phyloP scores from a whole-genome alignment of 92 coral and sea anemone species.

The Pocillopora meandrina region DNA sequence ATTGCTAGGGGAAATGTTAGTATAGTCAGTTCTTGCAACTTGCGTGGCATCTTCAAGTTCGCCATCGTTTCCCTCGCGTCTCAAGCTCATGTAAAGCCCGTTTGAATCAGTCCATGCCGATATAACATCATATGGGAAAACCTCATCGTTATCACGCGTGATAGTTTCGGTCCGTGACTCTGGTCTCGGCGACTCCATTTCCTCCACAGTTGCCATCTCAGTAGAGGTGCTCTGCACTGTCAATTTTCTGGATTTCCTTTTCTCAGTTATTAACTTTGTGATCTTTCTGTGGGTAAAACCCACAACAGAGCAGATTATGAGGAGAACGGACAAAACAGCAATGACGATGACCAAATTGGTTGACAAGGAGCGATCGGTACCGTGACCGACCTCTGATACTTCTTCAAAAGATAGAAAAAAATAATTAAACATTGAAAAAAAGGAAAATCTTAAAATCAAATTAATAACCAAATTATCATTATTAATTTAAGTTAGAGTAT shows the following conservation, averaged over 20 bases:
- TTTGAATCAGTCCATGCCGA: background rate
- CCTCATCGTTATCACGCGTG: conserved; percentile 31
- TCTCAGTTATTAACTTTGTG: no score
- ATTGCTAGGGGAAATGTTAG: conserved; percentile 46
- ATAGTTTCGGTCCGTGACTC: conserved; percentile 18
- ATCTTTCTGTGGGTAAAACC: no score
- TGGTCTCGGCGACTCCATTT: background rate
- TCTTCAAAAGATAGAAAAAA: background rate
- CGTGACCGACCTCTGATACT: background rate
- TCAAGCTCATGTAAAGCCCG: conserved; percentile 29
- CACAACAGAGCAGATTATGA: conserved; percentile 2
- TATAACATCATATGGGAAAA: conserved; percentile 36
- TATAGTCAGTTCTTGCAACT: conserved; percentile 30
- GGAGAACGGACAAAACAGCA: conserved; percentile 14
- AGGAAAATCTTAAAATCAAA: background rate
- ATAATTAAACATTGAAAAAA: background rate
- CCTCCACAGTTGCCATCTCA: no score
- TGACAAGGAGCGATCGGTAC: background rate
- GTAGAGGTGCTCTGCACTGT: no score
- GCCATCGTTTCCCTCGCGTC: background rate
- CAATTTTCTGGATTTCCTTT: no score
- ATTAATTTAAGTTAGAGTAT: no score
- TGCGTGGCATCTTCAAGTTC: background rate
- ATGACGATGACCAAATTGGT: background rate
- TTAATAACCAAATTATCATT: no score